Conservation (phyloP, 92 coral and sea anemone genomes). For the Epizoanthus rinbou region DNA sequence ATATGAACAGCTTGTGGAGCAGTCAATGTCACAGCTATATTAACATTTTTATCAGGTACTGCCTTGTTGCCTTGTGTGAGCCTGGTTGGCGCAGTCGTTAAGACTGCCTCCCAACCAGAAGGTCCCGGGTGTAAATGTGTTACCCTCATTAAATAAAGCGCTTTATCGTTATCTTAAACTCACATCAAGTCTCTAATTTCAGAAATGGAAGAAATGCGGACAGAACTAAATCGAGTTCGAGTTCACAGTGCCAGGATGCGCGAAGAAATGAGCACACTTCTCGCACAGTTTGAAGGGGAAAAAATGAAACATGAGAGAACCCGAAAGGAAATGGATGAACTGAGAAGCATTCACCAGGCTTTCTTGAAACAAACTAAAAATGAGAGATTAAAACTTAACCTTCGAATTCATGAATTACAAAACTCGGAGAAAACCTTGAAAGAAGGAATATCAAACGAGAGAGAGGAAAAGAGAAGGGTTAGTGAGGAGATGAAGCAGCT, state of each 20-base stretch:
- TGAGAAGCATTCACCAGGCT: conserved; percentile 67
- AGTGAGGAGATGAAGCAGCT: conserved; percentile 20
- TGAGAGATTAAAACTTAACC: conserved; percentile 43
- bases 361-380: conserved; percentile 51
- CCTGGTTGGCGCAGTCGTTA: too few species aligned
- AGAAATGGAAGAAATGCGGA: conserved; percentile 76
- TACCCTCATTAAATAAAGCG: too few species aligned
- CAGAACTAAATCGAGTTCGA: conserved; percentile 68
- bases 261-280: conserved; percentile 37
- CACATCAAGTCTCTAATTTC: not conserved
- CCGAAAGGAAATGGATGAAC: conserved; percentile 68
- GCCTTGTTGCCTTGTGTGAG: too few species aligned
- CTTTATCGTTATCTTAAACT: too few species aligned
- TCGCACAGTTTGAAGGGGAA: conserved; percentile 46
- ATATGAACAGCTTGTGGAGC: too few species aligned
- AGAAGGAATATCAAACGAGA: conserved; percentile 10
- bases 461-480: conserved; percentile 6
- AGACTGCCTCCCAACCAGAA: too few species aligned
- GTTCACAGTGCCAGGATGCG: conserved; percentile 60
- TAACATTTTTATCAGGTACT: too few species aligned
- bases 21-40: too few species aligned
- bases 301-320: conserved; percentile 55
- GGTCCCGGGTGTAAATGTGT: too few species aligned
- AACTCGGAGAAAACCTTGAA: conserved; percentile 15
- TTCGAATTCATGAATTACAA: conserved; percentile 42